Conservation (phyloP, 2,113 vertebrate genomes). For the Pao palembangensis region DNA sequence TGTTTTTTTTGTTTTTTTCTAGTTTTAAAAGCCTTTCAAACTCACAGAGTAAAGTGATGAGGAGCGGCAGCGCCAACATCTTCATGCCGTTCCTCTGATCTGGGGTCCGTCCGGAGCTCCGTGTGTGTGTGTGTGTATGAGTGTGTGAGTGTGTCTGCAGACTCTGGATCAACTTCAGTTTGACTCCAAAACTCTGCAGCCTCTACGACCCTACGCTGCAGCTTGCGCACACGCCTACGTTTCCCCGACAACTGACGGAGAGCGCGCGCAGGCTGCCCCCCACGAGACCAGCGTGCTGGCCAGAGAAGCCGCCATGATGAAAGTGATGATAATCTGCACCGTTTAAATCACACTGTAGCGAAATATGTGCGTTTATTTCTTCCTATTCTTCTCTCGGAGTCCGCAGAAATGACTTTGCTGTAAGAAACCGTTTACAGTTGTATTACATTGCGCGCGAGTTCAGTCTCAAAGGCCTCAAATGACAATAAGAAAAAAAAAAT, state of each 20-base stretch:
- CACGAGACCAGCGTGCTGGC: conserved; percentile 1
- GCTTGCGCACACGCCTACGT: conserved; percentile 1
- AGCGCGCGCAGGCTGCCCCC: not conserved
- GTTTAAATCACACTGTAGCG: no score
- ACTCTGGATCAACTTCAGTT: conserved; percentile 8
- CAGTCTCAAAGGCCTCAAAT: no score
- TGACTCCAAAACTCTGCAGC: conserved; percentile 31
- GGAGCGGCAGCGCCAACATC: conserved; percentile 45
- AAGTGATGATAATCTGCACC: not conserved
- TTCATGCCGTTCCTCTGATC: conserved; percentile 5
- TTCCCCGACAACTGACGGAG: conserved; percentile 24
- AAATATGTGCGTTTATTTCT: not conserved
- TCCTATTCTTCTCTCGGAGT: no score
- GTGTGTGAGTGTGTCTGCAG: not conserved
- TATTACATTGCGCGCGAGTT: no score
- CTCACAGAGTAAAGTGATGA: conserved; percentile 61
- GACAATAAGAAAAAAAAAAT: not conserved
- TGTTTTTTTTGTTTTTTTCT: no score
- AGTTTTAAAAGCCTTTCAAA: not conserved
- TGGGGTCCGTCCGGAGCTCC: conserved; percentile 1
- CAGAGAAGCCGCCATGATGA: no score
- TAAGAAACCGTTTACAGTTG: no score
- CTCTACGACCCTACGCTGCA: conserved; percentile 24
- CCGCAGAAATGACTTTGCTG: no score
- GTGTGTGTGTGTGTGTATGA: not conserved